Base-by-base conservation (phyloP, 2,113 vertebrate genomes). In the Cheilinus undulatus region DNA sequence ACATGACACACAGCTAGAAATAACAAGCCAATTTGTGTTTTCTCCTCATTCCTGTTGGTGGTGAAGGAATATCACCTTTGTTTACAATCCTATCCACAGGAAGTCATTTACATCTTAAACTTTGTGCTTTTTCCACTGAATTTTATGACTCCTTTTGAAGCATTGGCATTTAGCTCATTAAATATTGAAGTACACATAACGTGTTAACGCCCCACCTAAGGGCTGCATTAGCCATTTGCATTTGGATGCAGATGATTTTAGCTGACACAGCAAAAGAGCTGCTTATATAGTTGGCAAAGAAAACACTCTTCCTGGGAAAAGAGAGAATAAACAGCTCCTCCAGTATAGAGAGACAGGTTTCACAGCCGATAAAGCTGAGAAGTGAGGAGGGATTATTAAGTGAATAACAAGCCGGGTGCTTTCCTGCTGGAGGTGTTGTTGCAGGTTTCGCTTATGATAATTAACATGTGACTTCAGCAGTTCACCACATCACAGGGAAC, bases 181-280 rank as follows among this genome's bases (percentile, higher is more conserved):
- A 86, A 90, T 80, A 85, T 74, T 72, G 78, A 91, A 88, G 88
- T 73, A 69, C 36, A 84, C 60, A 78, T 57, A 80, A 77, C 27
- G 38, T 62, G 73, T 69, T 79, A 75, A 72, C 65, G 54, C 58
- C 38, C 22, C 34, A 80, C 81, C 73, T 78, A 63, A 75, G 77
- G 78, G 61, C 76, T 48, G 71, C 71, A 69, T 68, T 81, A 70
- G 77, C 78, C 70, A 50, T 61, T 76, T 65, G 27, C 50, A 79
- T 80, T 38, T 48, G 52, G 38, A 80, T 76, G 70, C 72, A 57
- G 28, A 79, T 84, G 20, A 84, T 87, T 88, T 74, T 78, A 72
- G 73, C 73, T 42, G 61, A 58, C 64, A 38, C 74, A 73, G 86
- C 86, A 76, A 72, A 88, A 86, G 42, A 69, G 52, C 30, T 82